Evolutionary conservation across 2,113 vertebrate genomes (phyloP), one percentile per base, ranked within the genome.

Genomic region (Megaceryle maxima): DNA sequence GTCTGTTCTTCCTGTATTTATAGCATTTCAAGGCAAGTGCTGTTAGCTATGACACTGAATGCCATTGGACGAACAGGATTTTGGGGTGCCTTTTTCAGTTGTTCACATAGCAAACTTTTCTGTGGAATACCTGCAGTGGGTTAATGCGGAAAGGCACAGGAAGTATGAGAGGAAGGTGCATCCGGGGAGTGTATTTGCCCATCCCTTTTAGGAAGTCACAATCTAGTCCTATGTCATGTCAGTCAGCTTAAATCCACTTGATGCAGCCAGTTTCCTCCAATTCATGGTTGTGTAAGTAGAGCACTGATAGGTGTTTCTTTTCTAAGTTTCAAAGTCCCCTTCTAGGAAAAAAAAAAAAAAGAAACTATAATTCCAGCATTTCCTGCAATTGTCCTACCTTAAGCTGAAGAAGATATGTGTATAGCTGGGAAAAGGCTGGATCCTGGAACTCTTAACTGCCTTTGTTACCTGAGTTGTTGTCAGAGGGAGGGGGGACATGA

Each of bases 331-430:
- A 94, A 94, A 97, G 92, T 95, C 93, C 97, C 82, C 96, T 98
- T 98, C 98, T 96, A 97, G 97, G 96, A 90, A 94, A 92, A 73
- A 96, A 96, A 97, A 93, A 94, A 57, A 57, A 33, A 57, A 57
- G 90, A 31, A 33, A 88, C 96, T 96, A 81, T 96, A 96, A 98
- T 98, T 98, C 96, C 95, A 96, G 97, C 81, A 68, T 98, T 99
- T 99, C 98, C 98, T 98, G 73, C 96, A 86, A 98, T 99, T 99
- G 98, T 99, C 98, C 90, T 96, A 68, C 80, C 89, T 96, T 97
- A 97, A 97, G 92, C 97, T 97, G 97, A 97, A 98, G 98, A 98
- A 98, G 97, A 97, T 97, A 60, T 79, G 94, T 93, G 82, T 91
- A 70, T 72, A 79, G 74, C 91, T 98, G 97, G 97, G 96, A 97